These are phyloP conservation scores for Rhegmatorhina hoffmannsi DNA, from an alignment of 2,113 vertebrate species.

Conservation along the genomic window DNA sequence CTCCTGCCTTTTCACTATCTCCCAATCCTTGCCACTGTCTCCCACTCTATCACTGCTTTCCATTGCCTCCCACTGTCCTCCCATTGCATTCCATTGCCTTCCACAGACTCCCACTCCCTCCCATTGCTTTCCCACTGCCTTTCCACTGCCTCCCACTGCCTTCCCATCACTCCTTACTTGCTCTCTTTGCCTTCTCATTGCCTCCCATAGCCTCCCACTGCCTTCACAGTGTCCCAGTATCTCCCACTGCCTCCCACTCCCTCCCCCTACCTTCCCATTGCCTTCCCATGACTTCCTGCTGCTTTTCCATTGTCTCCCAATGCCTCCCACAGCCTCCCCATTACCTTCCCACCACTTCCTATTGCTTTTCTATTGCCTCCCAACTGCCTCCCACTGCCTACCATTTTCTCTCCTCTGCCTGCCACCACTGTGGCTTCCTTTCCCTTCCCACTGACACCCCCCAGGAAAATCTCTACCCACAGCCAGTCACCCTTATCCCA, in stretches of 20 bases:
- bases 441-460: not conserved
- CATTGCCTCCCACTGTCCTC: not conserved
- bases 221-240: too few species aligned
- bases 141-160: not conserved
- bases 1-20: not conserved
- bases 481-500: not conserved
- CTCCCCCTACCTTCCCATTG: not conserved
- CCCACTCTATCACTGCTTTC: too few species aligned
- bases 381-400: too few species aligned
- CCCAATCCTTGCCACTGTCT: not conserved
- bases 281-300: not conserved
- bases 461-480: not conserved
- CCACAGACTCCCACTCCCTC: not conserved
- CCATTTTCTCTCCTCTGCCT: not conserved
- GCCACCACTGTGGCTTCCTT: not conserved
- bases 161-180: rapidly evolving
- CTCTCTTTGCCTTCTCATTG: not conserved
- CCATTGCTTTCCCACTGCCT: too few species aligned
- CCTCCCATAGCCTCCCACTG: not conserved
- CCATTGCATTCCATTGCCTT: not conserved
- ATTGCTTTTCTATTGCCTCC: not conserved
- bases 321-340: not conserved
- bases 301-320: not conserved
- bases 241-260: too few species aligned
- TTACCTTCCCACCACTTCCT: not conserved